Evolutionary conservation across 2,888 invertebrate genomes (phyloP), one percentile per base, ranked within the genome.

Genomic region (Drosophila merina): DNA sequence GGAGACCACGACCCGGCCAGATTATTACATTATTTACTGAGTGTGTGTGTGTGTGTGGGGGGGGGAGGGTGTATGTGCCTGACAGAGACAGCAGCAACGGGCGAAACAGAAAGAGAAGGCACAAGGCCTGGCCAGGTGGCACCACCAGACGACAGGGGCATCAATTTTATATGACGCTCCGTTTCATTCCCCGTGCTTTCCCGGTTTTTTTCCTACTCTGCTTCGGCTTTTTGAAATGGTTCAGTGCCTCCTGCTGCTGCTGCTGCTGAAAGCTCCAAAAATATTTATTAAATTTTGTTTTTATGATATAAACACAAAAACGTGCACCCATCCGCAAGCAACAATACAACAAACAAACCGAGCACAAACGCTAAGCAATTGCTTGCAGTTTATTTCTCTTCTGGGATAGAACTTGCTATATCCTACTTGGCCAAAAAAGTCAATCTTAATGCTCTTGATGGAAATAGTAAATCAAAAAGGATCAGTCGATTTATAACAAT

Each of bases 21-120:
- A 87, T 84, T 84, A 84, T 84, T 84, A 84, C 86, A 87, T 84
- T 84, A 84, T 84, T 87, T 84, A 84, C 83, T 82, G 87, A 75
- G 66, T 57, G 69, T 55, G 47, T 63, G 51, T 14, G 33, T 20
- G 20, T 20, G n/a, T 45, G 36, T n/a, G 40, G 30, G 14, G 25
- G 26, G 20, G 51, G 25, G 48, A n/a, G 38, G 26, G 14, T 42
- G 54, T 42, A 42, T 31, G 5, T 33, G 51, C 26, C 36, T 4
- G 20, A 30, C 28, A 31, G 31, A 59, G 60, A 48, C n/a, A 47
- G 47, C 28, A 28, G 28, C 28, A n/a, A 20, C 10, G 25, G 14
- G 26, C 10, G 33, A 45, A 10, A 14, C 54, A 45, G 56, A 45
- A 9, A 31, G 28, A 33, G 40, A 31, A 44, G 51, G 49, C 30